Evolutionary conservation across 2,888 invertebrate species (phyloP).

Genomic region (Himalopsyche anomala): DNA sequence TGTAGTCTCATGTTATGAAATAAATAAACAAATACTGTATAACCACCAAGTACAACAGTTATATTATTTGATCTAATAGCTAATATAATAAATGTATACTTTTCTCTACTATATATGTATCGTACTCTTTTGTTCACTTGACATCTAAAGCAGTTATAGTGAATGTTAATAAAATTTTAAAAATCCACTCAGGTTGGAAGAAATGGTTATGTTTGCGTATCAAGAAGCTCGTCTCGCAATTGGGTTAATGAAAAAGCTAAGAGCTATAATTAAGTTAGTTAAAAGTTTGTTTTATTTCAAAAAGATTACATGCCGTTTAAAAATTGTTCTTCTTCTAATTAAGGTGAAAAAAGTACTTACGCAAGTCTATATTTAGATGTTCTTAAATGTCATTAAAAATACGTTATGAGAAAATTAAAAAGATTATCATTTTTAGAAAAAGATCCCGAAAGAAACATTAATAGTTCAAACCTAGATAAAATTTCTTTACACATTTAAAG

Average conservation of each 20-base stretch:
- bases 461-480: no score
- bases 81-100: no score
- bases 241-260: conserved; percentile 30
- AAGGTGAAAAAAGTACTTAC: not conserved
- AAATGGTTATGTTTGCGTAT: conserved; percentile 21
- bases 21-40: no score
- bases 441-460: no score
- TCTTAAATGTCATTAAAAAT: not conserved
- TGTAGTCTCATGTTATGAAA: no score
- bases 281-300: conserved; percentile 31
- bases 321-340: not conserved
- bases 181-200: not conserved
- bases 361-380: not conserved
- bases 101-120: no score
- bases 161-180: not conserved
- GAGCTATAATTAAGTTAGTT: conserved; percentile 30
- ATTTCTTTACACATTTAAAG: no score
- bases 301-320: not conserved
- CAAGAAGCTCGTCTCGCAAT: not conserved
- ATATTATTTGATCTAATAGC: no score
- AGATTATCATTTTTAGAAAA: not conserved
- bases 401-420: not conserved
- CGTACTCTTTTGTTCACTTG: not conserved
- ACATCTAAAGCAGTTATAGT: not conserved
- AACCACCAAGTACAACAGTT: no score